phyloP scores from a whole-genome alignment of 2,797 vertebrate genomes.

The Girardinus metallicus region DNA sequence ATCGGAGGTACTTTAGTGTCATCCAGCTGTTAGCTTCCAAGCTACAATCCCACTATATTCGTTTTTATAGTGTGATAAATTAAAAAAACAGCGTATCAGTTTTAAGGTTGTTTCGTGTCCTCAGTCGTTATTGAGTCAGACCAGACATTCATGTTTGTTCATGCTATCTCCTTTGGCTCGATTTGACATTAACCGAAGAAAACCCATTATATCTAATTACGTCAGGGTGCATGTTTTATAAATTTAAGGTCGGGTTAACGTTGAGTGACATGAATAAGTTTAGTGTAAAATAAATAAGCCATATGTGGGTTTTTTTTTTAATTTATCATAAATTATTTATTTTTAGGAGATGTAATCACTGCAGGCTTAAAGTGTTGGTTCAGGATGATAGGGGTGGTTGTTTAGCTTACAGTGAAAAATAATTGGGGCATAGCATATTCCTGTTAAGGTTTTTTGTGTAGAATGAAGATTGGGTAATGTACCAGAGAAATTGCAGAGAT shows the following conservation, averaged over 20 bases:
- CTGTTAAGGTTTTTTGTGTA: neutral
- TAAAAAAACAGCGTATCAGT: too few species aligned
- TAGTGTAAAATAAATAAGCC: neutral
- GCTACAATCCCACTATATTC: slow-evolving; percentile 11
- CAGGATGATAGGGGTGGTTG: neutral
- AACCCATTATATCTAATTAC: neutral
- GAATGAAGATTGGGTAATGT: neutral
- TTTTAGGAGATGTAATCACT: neutral
- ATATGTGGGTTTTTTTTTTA: neutral
- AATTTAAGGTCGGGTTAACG: neutral
- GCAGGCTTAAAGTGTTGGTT: neutral
- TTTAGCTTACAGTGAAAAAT: neutral
- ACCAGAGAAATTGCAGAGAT: neutral
- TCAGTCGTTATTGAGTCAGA: neutral
- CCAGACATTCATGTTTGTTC: neutral
- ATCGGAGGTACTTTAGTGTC: neutral
- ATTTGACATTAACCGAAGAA: slow-evolving; percentile 11
- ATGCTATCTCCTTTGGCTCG: neutral
- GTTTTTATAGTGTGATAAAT: neutral
- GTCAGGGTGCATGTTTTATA: neutral
- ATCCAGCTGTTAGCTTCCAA: neutral
- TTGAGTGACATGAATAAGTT: neutral
- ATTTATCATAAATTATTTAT: neutral
- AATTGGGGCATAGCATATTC: neutral
- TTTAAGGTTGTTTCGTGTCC: slow-evolving; percentile 4